Conservation (phyloP, 2,113 vertebrate genomes). For the Excalfactoria chinensis region DNA sequence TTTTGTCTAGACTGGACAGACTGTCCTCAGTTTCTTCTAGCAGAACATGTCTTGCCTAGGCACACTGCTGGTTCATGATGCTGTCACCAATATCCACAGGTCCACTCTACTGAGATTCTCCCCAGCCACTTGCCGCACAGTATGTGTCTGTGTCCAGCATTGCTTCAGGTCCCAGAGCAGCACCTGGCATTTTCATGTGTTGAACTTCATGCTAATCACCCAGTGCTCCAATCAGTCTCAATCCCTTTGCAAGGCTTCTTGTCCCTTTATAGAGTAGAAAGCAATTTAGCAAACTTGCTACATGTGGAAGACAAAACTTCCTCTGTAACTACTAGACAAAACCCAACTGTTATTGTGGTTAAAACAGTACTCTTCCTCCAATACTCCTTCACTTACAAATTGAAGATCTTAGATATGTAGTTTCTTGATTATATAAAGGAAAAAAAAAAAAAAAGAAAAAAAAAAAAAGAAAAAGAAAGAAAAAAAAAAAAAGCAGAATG, state of each 20-base stretch:
- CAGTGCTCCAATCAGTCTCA: background rate
- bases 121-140: background rate
- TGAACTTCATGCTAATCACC: background rate
- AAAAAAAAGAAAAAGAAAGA: background rate
- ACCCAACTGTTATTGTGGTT: background rate
- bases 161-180: background rate
- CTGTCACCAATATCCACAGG: background rate
- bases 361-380: background rate
- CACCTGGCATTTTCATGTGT: background rate
- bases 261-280: background rate
- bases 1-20: background rate
- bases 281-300: background rate
- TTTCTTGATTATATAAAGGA: background rate
- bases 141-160: background rate
- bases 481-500: too few species aligned
- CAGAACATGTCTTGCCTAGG: background rate
- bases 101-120: background rate
- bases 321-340: background rate
- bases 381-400: background rate
- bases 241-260: background rate
- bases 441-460: too few species aligned
- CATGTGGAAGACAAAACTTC: background rate
- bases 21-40: background rate
- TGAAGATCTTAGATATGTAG: background rate
- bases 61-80: background rate